phyloP scores from a whole-genome alignment of 2,113 vertebrate species.

The Hymenochirus boettgeri region DNA sequence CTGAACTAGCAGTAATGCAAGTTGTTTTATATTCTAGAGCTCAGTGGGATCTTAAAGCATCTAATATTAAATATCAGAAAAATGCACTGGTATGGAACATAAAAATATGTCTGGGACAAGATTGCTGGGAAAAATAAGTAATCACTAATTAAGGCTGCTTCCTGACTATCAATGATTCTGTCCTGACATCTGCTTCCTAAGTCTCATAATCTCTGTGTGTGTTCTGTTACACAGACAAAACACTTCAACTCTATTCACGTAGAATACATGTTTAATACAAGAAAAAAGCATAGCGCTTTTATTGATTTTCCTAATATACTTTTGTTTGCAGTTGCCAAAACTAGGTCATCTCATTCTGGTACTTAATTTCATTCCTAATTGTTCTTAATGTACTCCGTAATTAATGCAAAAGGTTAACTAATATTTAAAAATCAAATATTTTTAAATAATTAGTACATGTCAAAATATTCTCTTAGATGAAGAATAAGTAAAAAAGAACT shows the following conservation, averaged over 20 bases:
- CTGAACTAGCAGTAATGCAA: too few species aligned
- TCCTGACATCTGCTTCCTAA: constrained; percentile 37
- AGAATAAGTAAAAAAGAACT: too few species aligned
- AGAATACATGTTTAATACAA: constrained; percentile 25
- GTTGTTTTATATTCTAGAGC: too few species aligned
- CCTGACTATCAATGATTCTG: constrained; percentile 27
- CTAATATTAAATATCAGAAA: neutral
- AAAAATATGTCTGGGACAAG: constrained; percentile 15
- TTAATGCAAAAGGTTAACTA: too few species aligned
- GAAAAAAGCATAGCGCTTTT: constrained; percentile 10
- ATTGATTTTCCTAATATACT: too few species aligned
- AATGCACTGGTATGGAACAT: neutral
- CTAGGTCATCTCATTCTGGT: too few species aligned
- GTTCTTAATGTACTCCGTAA: too few species aligned
- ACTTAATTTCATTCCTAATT: too few species aligned
- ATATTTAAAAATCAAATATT: too few species aligned
- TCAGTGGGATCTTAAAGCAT: neutral
- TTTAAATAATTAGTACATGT: too few species aligned
- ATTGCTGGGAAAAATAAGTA: constrained; percentile 28
- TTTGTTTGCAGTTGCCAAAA: too few species aligned
- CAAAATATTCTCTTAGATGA: too few species aligned
- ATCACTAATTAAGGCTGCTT: constrained; percentile 32
- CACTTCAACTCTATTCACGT: constrained; percentile 13
- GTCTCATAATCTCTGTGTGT: constrained; percentile 26
- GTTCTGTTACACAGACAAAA: constrained; percentile 19